A percentile compares a stretch with the other conserved stretches of the same genome.
phyloP scores from a whole-genome alignment of 2,888 invertebrate genomes.

The Apamea monoglypha region DNA sequence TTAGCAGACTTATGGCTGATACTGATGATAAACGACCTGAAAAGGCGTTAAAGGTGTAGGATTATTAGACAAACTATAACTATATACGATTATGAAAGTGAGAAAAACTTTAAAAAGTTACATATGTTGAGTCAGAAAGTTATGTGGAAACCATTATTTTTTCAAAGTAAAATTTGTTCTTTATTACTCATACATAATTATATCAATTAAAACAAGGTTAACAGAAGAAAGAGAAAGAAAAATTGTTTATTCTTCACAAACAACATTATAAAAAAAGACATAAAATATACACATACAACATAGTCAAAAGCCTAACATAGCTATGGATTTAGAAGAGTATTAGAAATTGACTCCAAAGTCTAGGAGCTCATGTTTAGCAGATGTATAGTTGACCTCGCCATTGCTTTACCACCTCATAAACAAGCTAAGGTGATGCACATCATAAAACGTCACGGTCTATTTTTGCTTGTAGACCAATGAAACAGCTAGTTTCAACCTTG shows the following conservation, averaged over 20 bases:
- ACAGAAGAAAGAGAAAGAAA: too few species aligned
- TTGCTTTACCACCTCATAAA: neutral
- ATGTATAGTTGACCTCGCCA: neutral
- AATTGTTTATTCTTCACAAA: too few species aligned
- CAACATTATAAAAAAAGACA: too few species aligned
- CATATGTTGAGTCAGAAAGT: too few species aligned
- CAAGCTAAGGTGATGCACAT: neutral
- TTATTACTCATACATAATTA: neutral
- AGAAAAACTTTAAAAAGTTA: neutral
- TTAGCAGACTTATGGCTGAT: constrained; percentile 92
- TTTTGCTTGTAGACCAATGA: neutral
- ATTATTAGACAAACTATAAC: constrained; percentile 4
- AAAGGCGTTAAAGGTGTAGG: constrained; percentile 13
- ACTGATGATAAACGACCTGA: constrained; percentile 88
- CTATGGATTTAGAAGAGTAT: neutral
- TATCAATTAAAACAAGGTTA: neutral
- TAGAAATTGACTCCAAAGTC: neutral
- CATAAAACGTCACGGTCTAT: neutral
- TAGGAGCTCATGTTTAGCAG: neutral
- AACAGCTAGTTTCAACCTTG: neutral
- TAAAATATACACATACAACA: too few species aligned
- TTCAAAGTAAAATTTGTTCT: neutral
- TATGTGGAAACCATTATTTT: too few species aligned
- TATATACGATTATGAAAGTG: neutral
- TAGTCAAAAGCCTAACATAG: too few species aligned